phyloP scores from a whole-genome alignment of 2,797 vertebrate species.

The Alca torda region DNA sequence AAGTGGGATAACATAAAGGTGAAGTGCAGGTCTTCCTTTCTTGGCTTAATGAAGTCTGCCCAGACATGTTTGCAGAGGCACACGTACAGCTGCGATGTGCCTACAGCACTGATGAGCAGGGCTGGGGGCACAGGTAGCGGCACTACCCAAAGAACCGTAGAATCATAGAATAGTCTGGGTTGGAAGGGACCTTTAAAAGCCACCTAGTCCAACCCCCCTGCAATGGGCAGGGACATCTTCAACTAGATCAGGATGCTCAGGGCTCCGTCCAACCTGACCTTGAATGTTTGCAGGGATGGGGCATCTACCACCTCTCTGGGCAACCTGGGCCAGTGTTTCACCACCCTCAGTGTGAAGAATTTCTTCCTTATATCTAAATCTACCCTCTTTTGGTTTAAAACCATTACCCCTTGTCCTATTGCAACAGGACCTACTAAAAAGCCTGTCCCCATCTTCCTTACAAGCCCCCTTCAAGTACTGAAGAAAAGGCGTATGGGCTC shows the following conservation, averaged over 20 bases:
- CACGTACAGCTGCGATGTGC: rapidly evolving
- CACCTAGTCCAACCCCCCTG: not conserved
- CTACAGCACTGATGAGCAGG: rapidly evolving
- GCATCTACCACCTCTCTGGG: not conserved
- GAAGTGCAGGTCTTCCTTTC: not conserved
- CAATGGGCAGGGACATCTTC: not conserved
- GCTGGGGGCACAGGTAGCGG: not conserved
- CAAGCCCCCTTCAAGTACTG: not conserved
- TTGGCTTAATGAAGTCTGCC: not conserved
- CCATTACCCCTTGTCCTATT: not conserved
- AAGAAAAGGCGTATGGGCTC: not conserved
- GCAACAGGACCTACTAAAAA: not conserved
- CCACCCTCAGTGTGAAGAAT: not conserved
- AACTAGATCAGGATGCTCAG: not conserved
- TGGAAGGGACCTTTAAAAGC: not conserved
- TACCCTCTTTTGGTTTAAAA: not conserved
- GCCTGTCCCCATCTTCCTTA: not conserved
- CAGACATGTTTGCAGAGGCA: not conserved
- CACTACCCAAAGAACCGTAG: not conserved
- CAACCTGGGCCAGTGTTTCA: not conserved
- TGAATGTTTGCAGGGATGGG: not conserved
- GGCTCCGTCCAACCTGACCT: not conserved
- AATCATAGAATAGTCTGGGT: rapidly evolving
- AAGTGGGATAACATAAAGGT: not conserved
- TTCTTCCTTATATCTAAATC: not conserved